phyloP scores from a whole-genome alignment of 1,140 invertebrate genomes.

The Cydia pomonella region DNA sequence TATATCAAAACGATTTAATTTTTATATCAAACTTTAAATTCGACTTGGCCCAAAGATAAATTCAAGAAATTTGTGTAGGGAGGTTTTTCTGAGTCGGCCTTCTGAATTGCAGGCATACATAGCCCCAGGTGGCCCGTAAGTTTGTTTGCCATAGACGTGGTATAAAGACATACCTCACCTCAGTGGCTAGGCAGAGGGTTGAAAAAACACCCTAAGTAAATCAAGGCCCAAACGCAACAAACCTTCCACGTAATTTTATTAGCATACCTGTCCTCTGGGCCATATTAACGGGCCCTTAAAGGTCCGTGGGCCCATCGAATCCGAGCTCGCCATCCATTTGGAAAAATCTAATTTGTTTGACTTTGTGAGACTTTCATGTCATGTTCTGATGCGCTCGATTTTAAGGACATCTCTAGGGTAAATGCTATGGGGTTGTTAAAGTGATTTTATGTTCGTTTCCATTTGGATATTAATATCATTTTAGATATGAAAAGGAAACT shows the following conservation, averaged over 20 bases:
- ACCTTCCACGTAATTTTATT: constrained; percentile 28
- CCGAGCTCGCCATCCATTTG: background rate
- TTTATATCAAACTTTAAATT: too few species aligned
- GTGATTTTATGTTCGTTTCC: background rate
- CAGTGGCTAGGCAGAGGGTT: too few species aligned
- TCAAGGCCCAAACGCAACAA: background rate
- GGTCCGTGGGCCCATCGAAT: constrained; percentile 4
- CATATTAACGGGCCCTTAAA: constrained; percentile 30
- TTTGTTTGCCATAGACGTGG: too few species aligned
- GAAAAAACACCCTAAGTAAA: background rate
- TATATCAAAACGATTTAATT: too few species aligned
- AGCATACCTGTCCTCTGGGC: constrained; percentile 32
- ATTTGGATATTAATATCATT: background rate
- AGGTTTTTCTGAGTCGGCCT: too few species aligned
- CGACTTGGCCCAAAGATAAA: too few species aligned
- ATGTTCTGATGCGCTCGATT: background rate
- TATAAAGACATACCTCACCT: too few species aligned
- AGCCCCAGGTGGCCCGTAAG: too few species aligned
- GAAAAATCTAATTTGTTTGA: constrained; percentile 30
- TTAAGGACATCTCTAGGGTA: background rate
- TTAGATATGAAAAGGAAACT: background rate
- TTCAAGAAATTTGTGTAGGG: too few species aligned
- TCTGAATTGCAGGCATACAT: too few species aligned
- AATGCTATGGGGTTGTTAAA: background rate
- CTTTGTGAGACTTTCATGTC: constrained; percentile 8